Percentiles rank a stretch among this genome's conserved stretches.
Conservation (phyloP, 2,888 invertebrate genomes). For the Xylophagus ater region DNA sequence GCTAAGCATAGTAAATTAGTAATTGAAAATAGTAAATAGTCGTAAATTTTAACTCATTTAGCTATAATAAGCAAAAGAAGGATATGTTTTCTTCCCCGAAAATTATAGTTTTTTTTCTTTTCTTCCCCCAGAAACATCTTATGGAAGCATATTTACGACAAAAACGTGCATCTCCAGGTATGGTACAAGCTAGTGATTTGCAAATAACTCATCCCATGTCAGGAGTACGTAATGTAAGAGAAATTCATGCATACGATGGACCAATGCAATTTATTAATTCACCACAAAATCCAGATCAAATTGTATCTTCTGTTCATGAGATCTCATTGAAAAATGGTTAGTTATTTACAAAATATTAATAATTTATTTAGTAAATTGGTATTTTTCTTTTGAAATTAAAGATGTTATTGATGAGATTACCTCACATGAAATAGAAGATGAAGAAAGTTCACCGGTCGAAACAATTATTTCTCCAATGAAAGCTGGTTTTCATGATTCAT, state of each 20-base stretch:
- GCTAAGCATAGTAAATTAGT: neutral
- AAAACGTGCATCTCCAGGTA: conserved; percentile 71
- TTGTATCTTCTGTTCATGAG: conserved; percentile 42
- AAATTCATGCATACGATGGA: conserved; percentile 57
- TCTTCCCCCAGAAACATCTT: conserved; percentile 57
- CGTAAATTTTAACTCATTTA: neutral
- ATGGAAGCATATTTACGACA: conserved; percentile 84
- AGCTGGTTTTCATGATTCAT: conserved; percentile 12
- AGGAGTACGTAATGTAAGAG: conserved; percentile 49
- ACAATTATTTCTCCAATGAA: conserved; percentile 31
- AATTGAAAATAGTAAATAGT: neutral
- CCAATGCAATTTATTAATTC: conserved; percentile 78
- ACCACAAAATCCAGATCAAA: conserved; percentile 70
- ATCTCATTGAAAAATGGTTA: conserved; percentile 25
- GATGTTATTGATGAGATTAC: conserved; percentile 35
- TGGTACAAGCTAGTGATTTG: conserved; percentile 78
- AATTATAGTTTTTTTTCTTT: conserved; percentile 8
- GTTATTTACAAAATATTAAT: too few species aligned
- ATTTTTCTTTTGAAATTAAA: conserved; percentile 11
- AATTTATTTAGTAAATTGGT: neutral
- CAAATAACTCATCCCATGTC: conserved; percentile 60
- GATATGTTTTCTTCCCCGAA: neutral
- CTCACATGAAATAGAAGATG: conserved; percentile 46
- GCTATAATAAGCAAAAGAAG: neutral
- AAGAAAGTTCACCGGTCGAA: conserved; percentile 49